A percentile compares a stretch with the other conserved stretches of the same genome.
Conservation (phyloP, 2,113 vertebrate species). For the Phainopepla nitens region DNA sequence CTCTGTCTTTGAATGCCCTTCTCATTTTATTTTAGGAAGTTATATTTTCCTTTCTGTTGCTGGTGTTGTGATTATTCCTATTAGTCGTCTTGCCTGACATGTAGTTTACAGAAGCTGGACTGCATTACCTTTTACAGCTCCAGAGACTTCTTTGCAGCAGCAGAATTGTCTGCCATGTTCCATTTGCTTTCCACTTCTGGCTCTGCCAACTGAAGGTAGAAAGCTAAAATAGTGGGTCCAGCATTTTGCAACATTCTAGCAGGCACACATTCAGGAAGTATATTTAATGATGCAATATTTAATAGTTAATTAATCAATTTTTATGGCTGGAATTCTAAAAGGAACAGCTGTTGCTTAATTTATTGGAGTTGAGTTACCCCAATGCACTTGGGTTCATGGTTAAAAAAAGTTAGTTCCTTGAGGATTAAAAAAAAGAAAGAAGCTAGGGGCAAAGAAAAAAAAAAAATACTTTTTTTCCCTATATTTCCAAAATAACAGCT, state of each 20-base stretch:
- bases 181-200: slow-evolving; percentile 8
- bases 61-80: neutral
- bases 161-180: neutral
- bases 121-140: slow-evolving; percentile 3
- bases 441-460: neutral
- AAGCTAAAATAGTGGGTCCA: neutral
- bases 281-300: neutral
- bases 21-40: neutral
- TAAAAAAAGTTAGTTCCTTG: neutral
- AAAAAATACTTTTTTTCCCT: neutral
- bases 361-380: neutral
- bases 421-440: neutral
- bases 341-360: neutral
- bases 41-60: neutral
- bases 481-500: neutral
- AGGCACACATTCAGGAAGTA: neutral
- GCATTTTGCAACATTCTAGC: neutral
- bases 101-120: neutral
- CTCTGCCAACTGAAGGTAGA: neutral
- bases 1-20: neutral
- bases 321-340: neutral
- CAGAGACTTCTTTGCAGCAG: neutral
- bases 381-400: neutral
- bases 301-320: neutral
- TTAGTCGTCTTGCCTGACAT: neutral